phyloP scores from a whole-genome alignment of 2,797 vertebrate genomes.

The Florisuga fusca region DNA sequence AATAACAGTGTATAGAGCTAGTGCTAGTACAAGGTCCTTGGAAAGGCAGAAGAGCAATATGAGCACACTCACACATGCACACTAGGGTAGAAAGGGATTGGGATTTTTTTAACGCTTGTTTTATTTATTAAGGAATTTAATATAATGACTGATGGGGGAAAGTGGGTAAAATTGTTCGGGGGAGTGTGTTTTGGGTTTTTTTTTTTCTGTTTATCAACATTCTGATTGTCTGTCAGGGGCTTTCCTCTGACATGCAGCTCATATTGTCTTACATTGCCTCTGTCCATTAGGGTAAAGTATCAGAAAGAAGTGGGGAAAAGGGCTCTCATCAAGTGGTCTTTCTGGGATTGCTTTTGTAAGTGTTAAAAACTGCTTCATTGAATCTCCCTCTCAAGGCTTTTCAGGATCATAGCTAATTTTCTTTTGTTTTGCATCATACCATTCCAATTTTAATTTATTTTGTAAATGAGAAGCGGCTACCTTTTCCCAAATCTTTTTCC shows the following conservation, averaged over 20 bases:
- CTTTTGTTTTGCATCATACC: background rate
- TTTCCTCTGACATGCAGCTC: background rate
- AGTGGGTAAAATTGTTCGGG: background rate
- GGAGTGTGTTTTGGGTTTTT: background rate
- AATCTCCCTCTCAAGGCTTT: background rate
- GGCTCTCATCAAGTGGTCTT: background rate
- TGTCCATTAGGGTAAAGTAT: background rate
- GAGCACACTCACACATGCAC: background rate
- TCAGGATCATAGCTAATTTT: background rate
- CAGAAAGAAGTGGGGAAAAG: background rate
- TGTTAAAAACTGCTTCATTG: background rate
- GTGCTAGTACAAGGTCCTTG: background rate
- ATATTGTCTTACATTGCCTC: background rate
- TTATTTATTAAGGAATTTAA: background rate
- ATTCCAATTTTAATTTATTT: background rate
- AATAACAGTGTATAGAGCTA: background rate
- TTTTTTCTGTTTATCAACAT: background rate
- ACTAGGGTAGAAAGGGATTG: background rate
- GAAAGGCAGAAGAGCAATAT: background rate
- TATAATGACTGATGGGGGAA: background rate
- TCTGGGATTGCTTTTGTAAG: background rate
- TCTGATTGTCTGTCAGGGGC: background rate
- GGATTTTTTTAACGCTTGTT: background rate
- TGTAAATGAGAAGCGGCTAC: background rate
- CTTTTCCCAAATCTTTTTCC: background rate